Evolutionary conservation across 2,113 vertebrate genomes (phyloP), one percentile per base, ranked within the genome.

Genomic region (Gavialis gangeticus): DNA sequence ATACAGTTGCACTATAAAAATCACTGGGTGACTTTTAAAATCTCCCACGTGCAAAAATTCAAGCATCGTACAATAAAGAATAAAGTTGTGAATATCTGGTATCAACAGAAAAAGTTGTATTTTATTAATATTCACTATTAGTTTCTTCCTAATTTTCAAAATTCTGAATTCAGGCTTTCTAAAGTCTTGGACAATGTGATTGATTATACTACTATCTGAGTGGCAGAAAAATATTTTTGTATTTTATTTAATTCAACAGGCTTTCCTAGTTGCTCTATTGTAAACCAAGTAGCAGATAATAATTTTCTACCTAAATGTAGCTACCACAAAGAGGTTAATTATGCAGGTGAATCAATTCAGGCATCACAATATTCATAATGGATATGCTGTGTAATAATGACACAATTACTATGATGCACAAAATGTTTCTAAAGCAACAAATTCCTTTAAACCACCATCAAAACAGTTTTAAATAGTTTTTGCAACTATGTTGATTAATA

Each of bases 1-100:
- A 99, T 99, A 99, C 98, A 98, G 99, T 99, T 98, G 98, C 97
- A 98, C 98, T 98, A 98, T 98, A 98, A 98, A 99, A 99, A 99
- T 99, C 99, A 98, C 98, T 97, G 96, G 97, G 97, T 98, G 98
- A 98, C 98, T 98, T 98, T 98, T 98, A 98, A 98, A 98, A 98
- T 98, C 95, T 97, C 97, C 97, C 97, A 97, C 92, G 95, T 98
- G 97, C 96, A 97, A 97, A 98, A 98, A 97, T 91, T 84, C 92
- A 97, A 97, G 96, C 98, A 97, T 98, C 97, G 96, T 96, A 97
- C 97, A 97, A 97, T 98, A 98, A 97, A 97, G 95, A 97, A 97
- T 97, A 85, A 98, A 98, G 97, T 97, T 98, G 96, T 95, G 94
- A 90, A 88, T 94, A 94, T 95, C 91, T 84, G 64, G 92, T 96